phyloP scores from a whole-genome alignment of 2,113 vertebrate genomes.

The Tenebrosternarchus preto region DNA sequence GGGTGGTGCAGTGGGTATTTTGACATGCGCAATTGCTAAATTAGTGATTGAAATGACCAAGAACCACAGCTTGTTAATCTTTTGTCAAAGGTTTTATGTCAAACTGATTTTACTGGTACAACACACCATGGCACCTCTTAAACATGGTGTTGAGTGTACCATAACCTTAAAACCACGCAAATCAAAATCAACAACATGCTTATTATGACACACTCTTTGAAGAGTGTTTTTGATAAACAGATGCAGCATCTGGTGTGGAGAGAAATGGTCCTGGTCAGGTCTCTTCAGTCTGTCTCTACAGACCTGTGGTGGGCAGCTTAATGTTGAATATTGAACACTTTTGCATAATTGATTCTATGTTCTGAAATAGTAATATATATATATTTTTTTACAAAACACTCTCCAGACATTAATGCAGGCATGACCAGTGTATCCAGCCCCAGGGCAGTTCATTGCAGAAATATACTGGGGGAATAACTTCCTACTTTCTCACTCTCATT shows the following conservation, averaged over 20 bases:
- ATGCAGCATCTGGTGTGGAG: not conserved
- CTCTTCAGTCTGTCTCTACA: no score
- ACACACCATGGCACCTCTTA: not conserved
- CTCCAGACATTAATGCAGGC: not conserved
- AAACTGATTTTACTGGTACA: not conserved
- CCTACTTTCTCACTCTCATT: not conserved
- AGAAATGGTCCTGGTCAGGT: not conserved
- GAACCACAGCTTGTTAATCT: not conserved
- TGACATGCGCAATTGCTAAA: not conserved
- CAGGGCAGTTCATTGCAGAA: not conserved
- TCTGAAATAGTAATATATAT: not conserved
- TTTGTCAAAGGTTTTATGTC: not conserved
- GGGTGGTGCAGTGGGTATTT: not conserved
- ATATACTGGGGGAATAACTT: not conserved
- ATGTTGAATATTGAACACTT: slow-evolving; percentile 21
- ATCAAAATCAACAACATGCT: not conserved
- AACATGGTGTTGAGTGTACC: not conserved
- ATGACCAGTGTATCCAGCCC: not conserved
- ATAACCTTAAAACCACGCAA: not conserved
- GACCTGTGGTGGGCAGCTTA: not conserved
- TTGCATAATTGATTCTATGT: slow-evolving; percentile 10
- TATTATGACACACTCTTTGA: not conserved
- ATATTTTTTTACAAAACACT: slow-evolving; percentile 20
- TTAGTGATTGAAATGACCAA: not conserved
- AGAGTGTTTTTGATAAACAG: not conserved